phyloP scores from a whole-genome alignment of 2,888 invertebrate genomes.

The Aporophyla lueneburgensis region DNA sequence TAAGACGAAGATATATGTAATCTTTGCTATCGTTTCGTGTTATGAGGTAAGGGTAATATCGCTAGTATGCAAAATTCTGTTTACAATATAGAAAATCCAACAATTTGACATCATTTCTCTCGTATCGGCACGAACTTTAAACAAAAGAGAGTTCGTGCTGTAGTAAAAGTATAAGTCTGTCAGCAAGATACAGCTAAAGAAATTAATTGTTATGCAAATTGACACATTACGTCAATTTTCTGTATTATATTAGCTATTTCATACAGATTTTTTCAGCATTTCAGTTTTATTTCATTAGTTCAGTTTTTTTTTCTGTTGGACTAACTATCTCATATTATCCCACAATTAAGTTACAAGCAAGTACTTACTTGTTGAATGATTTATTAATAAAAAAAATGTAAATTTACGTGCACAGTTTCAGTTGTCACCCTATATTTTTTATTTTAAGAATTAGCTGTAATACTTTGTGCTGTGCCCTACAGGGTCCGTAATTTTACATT shows the following conservation, averaged over 20 bases:
- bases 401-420: no score
- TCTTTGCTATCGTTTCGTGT: slow-evolving; percentile 47
- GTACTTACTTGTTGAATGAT: no score
- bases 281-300: no score
- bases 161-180: neutral
- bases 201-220: neutral
- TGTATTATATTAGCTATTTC: neutral
- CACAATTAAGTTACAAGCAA: no score
- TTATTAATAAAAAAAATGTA: no score
- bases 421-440: no score
- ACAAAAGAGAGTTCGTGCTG: neutral
- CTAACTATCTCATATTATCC: no score
- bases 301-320: no score
- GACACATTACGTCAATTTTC: neutral
- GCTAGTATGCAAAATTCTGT: slow-evolving; percentile 32
- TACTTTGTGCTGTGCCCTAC: no score
- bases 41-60: slow-evolving; percentile 38
- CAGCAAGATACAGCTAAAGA: neutral
- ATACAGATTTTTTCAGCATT: neutral
- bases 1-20: slow-evolving; percentile 47
- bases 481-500: no score
- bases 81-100: slow-evolving; percentile 24
- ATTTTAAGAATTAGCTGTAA: no score
- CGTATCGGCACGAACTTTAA: neutral
- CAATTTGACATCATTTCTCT: neutral